A percentile compares a stretch with the other conserved stretches of the same genome.
Conservation (phyloP, 2,113 vertebrate species). For the Lipotes vexillifer region DNA sequence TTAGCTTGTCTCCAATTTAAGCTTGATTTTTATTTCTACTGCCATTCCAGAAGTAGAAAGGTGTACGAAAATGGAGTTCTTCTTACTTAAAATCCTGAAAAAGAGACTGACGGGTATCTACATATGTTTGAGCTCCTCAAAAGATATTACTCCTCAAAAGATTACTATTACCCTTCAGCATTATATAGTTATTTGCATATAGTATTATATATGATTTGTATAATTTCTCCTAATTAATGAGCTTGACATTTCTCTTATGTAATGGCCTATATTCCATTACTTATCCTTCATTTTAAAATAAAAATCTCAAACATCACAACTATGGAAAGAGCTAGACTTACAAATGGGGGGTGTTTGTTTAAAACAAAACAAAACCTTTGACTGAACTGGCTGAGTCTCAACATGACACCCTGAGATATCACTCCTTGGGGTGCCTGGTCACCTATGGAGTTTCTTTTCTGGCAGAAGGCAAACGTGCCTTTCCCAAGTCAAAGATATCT, state of each 20-base stretch:
- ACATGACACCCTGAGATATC: not conserved
- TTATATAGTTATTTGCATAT: not conserved
- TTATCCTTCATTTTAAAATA: constrained; percentile 6
- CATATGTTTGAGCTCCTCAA: not conserved
- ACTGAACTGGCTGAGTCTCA: not conserved
- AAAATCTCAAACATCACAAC: constrained; percentile 9
- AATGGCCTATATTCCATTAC: not conserved
- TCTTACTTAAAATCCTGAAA: not conserved
- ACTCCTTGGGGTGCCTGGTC: not conserved
- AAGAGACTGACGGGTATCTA: not conserved
- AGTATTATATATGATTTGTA: not conserved
- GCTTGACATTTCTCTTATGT: not conserved
- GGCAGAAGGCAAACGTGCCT: not conserved
- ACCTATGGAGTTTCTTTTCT: not conserved
- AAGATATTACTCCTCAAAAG: not conserved
- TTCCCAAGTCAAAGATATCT: not conserved
- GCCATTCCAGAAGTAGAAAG: not conserved
- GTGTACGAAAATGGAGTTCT: not conserved
- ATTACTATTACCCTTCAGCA: not conserved
- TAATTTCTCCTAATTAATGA: not conserved
- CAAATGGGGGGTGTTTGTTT: not conserved
- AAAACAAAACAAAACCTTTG: not conserved
- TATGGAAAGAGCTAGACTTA: not conserved
- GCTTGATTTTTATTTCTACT: not conserved
- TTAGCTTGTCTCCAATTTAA: not conserved